phyloP scores from a whole-genome alignment of 2,797 vertebrate species.

The Holocentrus rufus region DNA sequence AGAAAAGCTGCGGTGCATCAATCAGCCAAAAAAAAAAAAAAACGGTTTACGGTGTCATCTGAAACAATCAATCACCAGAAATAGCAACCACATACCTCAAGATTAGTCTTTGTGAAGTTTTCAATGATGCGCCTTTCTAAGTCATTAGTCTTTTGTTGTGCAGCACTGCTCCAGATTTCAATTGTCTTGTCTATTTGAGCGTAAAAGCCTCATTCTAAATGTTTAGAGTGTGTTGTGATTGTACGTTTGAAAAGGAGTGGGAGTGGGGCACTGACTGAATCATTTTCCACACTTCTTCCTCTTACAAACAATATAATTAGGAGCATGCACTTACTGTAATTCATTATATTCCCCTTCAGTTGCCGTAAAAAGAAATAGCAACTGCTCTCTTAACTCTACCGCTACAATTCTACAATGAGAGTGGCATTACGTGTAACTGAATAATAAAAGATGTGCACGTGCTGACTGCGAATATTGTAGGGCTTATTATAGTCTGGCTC shows the following conservation, averaged over 20 bases:
- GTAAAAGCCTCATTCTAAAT: conserved; percentile 26
- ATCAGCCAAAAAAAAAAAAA: conserved; percentile 2
- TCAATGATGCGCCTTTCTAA: conserved; percentile 34
- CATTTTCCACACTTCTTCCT: conserved; percentile 12
- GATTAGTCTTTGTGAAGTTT: conserved; percentile 26
- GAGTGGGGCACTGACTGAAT: background rate
- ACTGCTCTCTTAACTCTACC: background rate
- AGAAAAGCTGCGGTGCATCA: conserved; percentile 1
- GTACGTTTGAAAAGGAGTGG: background rate
- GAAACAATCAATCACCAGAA: conserved; percentile 21
- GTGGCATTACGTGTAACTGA: conserved; percentile 33
- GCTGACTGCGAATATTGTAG: too few species aligned
- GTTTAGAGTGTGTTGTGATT: conserved; percentile 22
- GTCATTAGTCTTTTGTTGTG: conserved; percentile 38
- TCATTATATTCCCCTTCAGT: conserved; percentile 24
- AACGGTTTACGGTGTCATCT: conserved; percentile 5
- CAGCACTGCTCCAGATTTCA: conserved; percentile 22
- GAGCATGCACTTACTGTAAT: conserved; percentile 3
- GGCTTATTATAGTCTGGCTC: background rate
- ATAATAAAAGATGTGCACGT: conserved; percentile 39
- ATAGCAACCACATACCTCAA: conserved; percentile 28
- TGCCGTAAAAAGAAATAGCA: conserved; percentile 24
- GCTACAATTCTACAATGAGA: conserved; percentile 10
- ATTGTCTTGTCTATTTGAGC: conserved; percentile 33
- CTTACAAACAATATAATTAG: conserved; percentile 37